Evolutionary conservation across 2,797 vertebrate species (phyloP).

Genomic region (Limnodromus scolopaceus): DNA sequence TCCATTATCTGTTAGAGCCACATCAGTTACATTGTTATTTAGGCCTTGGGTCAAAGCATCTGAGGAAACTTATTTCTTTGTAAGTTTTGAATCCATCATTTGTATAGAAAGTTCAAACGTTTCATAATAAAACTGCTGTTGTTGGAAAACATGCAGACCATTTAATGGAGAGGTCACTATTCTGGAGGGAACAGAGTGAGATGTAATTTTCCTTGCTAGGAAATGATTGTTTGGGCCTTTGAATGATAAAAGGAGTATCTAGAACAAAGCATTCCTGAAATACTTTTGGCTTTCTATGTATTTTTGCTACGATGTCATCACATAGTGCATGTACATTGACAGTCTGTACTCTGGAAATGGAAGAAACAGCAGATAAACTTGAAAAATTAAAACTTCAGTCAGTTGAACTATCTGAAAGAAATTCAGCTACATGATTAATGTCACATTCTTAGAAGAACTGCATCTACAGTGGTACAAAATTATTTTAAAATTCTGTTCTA

Average conservation of each 20-base stretch:
- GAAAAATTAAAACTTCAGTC: not conserved
- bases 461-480: not conserved
- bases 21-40: not conserved
- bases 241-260: not conserved
- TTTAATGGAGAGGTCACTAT: not conserved
- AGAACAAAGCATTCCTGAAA: slow-evolving; percentile 57
- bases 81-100: slow-evolving; percentile 37
- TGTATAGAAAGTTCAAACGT: slow-evolving; percentile 32
- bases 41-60: not conserved
- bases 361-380: not conserved
- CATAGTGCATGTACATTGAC: not conserved
- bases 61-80: not conserved
- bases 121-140: not conserved
- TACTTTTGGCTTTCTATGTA: slow-evolving; percentile 12
- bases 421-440: not conserved
- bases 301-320: not conserved
- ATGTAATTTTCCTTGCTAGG: not conserved
- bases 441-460: not conserved
- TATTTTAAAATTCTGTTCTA: not conserved
- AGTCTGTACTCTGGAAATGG: slow-evolving; percentile 35
- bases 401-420: not conserved
- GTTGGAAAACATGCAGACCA: not conserved
- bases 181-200: not conserved
- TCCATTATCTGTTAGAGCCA: not conserved
- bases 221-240: not conserved